These are phyloP conservation scores for Podarcis muralis DNA, from an alignment of 2,113 vertebrate genomes.

Conservation along the genomic window DNA sequence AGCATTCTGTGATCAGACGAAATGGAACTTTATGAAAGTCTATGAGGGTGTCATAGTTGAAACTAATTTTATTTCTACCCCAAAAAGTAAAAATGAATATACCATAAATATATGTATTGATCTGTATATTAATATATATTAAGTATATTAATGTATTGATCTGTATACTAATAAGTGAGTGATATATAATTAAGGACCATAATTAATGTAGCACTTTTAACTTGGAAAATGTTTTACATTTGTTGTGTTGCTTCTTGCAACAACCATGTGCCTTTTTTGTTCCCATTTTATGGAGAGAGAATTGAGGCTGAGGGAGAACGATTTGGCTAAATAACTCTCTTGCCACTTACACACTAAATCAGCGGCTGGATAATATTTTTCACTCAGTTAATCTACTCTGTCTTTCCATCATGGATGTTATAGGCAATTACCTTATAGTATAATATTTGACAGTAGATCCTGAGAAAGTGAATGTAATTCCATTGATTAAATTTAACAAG, in stretches of 20 bases:
- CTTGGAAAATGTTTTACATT: not conserved
- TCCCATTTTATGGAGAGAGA: not conserved
- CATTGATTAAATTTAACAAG: not conserved
- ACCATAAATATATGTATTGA: constrained; percentile 14
- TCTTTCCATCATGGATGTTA: not conserved
- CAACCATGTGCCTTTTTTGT: too few relatives aligned
- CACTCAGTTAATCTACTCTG: not conserved
- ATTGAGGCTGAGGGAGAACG: not conserved
- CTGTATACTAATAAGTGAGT: not conserved
- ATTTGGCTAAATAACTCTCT: not conserved
- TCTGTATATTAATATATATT: too few relatives aligned
- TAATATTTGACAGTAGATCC: constrained; percentile 7
- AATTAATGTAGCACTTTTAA: not conserved
- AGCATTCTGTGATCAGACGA: not conserved
- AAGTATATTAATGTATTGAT: too few relatives aligned
- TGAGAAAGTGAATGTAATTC: not conserved
- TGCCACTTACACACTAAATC: not conserved
- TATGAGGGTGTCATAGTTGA: constrained; percentile 28
- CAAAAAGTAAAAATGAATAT: constrained; percentile 1
- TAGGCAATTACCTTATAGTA: not conserved
- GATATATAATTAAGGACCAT: not conserved
- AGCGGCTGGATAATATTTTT: not conserved
- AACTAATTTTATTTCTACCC: constrained; percentile 21
- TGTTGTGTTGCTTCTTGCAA: not conserved
- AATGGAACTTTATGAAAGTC: not conserved